phyloP scores from a whole-genome alignment of 1,140 invertebrate species.

The Oscheius sp. region DNA sequence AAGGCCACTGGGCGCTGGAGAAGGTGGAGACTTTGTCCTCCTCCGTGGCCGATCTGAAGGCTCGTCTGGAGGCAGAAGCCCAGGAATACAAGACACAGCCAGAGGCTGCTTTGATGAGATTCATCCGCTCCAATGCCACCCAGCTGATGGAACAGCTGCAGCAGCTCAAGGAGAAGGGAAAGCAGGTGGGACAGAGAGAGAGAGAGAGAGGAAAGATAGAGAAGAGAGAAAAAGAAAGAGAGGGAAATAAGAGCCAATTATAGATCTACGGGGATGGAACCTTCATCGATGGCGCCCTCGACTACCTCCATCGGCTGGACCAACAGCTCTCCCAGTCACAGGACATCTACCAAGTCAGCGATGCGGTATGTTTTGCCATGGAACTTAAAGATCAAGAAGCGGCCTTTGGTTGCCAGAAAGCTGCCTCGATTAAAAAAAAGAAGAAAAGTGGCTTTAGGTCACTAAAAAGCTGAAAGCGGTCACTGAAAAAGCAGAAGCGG shows the following conservation, averaged over 20 bases:
- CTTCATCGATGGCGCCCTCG: slow-evolving; percentile 1
- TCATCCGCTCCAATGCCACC: background rate
- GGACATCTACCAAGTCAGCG: slow-evolving; percentile 20
- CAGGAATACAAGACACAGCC: background rate
- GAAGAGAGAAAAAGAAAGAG: background rate
- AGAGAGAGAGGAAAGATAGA: background rate
- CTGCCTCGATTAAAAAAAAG: too few relatives aligned
- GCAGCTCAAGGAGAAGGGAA: slow-evolving; percentile 6
- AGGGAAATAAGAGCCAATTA: background rate
- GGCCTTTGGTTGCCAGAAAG: too few relatives aligned
- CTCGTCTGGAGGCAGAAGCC: slow-evolving; percentile 2
- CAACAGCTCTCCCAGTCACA: background rate
- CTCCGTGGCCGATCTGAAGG: slow-evolving; percentile 17
- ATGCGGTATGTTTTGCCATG: slow-evolving; percentile 20
- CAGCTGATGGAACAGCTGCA: slow-evolving; percentile 1
- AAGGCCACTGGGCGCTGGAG: slow-evolving; percentile 19
- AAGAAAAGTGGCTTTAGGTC: too few relatives aligned
- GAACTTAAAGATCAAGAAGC: too few relatives aligned
- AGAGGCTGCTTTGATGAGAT: slow-evolving; percentile 19
- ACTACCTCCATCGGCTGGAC: slow-evolving; percentile 8
- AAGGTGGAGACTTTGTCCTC: background rate
- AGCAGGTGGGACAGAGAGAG: slow-evolving; percentile 6
- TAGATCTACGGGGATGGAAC: slow-evolving; percentile 17
- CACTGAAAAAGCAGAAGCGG: too few relatives aligned
- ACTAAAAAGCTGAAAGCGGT: too few relatives aligned